Conservation (phyloP, 2,888 invertebrate genomes). For the Apotomis betuletana region DNA sequence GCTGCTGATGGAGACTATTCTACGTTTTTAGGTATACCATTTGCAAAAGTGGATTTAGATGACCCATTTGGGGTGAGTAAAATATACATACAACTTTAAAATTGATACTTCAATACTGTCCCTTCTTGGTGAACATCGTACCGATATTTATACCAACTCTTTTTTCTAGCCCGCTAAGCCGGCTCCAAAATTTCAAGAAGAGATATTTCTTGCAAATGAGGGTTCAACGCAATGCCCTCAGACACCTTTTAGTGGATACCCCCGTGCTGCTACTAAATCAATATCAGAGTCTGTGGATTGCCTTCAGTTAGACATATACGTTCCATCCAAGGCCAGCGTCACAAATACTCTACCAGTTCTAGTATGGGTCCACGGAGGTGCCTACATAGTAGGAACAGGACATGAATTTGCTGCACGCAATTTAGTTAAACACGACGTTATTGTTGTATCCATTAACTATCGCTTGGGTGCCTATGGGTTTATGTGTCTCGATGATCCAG, state of each 20-base stretch:
- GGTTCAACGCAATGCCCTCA: slow-evolving; percentile 70
- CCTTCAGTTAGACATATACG: slow-evolving; percentile 85
- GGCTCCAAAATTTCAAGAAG: slow-evolving; percentile 60
- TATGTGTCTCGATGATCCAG: slow-evolving; percentile 70
- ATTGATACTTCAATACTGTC: too few species aligned
- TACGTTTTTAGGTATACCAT: slow-evolving; percentile 73
- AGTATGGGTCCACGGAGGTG: slow-evolving; percentile 77
- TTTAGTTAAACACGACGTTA: slow-evolving; percentile 66
- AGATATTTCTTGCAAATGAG: slow-evolving; percentile 67
- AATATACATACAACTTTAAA: not conserved
- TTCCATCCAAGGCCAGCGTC: slow-evolving; percentile 66
- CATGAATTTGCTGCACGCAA: slow-evolving; percentile 61
- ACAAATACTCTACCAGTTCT: slow-evolving; percentile 70
- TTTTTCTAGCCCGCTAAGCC: slow-evolving; percentile 60
- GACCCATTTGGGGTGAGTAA: slow-evolving; percentile 78
- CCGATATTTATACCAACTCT: not conserved
- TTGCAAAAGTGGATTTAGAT: slow-evolving; percentile 65
- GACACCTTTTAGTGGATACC: not conserved
- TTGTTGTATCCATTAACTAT: slow-evolving; percentile 76
- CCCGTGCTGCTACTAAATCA: not conserved
- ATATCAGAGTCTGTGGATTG: slow-evolving; percentile 78
- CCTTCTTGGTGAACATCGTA: too few species aligned
- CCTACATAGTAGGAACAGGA: slow-evolving; percentile 62
- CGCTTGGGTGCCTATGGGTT: slow-evolving; percentile 77
- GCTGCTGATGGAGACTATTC: slow-evolving; percentile 71